phyloP scores from a whole-genome alignment of 1,140 invertebrate genomes.

The Papilio glaucus region DNA sequence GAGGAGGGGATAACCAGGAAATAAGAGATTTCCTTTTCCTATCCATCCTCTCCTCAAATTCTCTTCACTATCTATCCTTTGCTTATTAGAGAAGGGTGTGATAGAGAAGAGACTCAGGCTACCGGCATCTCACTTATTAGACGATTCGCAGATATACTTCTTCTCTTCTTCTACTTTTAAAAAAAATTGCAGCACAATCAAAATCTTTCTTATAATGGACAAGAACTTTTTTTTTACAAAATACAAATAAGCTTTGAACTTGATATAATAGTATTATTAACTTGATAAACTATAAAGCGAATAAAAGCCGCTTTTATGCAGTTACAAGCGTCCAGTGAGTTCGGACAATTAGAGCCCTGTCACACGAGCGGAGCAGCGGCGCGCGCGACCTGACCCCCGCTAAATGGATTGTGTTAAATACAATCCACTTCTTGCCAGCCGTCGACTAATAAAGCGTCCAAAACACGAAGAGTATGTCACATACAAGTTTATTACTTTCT shows the following conservation, averaged over 20 bases:
- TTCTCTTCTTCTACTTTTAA: neutral
- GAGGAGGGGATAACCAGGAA: too few species aligned
- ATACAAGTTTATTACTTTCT: neutral
- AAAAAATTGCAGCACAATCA: neutral
- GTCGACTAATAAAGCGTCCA: neutral
- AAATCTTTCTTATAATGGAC: neutral
- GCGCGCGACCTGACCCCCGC: neutral
- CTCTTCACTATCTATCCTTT: too few species aligned
- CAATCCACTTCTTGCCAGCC: neutral
- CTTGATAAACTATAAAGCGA: neutral
- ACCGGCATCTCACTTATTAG: too few species aligned
- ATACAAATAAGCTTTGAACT: conserved; percentile 1
- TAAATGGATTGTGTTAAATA: conserved; percentile 1
- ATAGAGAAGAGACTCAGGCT: too few species aligned
- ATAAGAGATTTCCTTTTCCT: too few species aligned
- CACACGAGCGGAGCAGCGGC: neutral
- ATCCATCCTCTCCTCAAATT: too few species aligned
- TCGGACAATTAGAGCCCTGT: neutral
- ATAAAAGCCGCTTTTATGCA: neutral
- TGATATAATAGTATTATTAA: neutral
- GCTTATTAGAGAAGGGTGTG: too few species aligned
- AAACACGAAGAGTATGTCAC: neutral
- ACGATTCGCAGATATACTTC: too few species aligned
- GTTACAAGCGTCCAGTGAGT: neutral
- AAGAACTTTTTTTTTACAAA: neutral